Base-by-base conservation (phyloP, 2,888 invertebrate species). In the Erannis defoliaria region DNA sequence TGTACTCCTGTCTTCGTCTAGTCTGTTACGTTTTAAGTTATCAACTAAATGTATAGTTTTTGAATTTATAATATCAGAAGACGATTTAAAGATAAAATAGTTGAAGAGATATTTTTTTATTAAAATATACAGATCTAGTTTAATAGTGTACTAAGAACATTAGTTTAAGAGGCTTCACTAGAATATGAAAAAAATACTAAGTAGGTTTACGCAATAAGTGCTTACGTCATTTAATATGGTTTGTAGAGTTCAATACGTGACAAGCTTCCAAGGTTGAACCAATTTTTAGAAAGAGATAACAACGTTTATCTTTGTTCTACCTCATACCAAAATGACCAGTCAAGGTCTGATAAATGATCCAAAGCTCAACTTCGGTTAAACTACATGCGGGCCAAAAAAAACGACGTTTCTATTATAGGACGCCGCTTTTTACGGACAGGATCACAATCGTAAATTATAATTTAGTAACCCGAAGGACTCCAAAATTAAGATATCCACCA, bases 391-490 rank as follows among this genome's bases (percentile, higher is more conserved):
- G 82, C 59, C 79, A 84, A 87, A 90, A 26, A 90, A 91, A 89
- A 85, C 81, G 82, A 93, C 86, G 81, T 85, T 77, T 93, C 93
- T 93, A 93, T 93, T 91, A 92, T 81, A 82, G 84, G 76, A 70
- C 78, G 68, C 77, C 82, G 77, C 80, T 90, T 92, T 92, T 92
- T 87, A 82, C 79, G 80, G 74, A 85, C 82, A 86, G 78, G 74
- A 86, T 81, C 77, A 82, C 84, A 85, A 87, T 86, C 88, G 86
- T 92, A 92, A 91, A 91, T 90, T 92, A 92, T 92, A 91, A 91
- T 91, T 91, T 90, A 90, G 84, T 82, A 82, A 82, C 82, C 78
- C 83, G 40, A 57, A 62, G 53, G 62, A 57, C 48, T 82, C 79
- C 80, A 77, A 85, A 93, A 93, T 93, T 89, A 88, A 93, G 93